Conservation (phyloP, 2,113 vertebrate species). For the Cynopterus brachyotis region DNA sequence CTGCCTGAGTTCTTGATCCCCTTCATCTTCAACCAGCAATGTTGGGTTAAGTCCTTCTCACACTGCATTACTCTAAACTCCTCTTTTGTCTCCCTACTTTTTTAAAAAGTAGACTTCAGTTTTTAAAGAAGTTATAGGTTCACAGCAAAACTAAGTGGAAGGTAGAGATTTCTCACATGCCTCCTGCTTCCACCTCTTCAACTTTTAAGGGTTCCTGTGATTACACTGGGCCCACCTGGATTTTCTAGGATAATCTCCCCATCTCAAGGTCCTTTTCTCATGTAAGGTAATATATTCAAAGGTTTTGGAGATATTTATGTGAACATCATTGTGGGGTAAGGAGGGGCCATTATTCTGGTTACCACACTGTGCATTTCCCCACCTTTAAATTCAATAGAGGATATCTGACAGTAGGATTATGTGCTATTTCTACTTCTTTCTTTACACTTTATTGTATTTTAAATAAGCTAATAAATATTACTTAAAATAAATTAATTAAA, state of each 20-base stretch:
- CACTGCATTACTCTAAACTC: background rate
- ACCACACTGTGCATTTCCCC: background rate
- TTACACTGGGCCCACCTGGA: background rate
- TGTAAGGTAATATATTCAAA: background rate
- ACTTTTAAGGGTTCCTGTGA: background rate
- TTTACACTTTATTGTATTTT: constrained; percentile 39
- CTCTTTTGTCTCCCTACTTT: background rate
- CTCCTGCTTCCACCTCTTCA: background rate
- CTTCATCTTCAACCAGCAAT: background rate
- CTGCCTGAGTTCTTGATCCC: background rate
- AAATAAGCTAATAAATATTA: constrained; percentile 27
- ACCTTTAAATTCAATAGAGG: background rate
- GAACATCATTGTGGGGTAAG: background rate
- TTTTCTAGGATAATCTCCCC: background rate
- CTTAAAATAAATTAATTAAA: constrained; percentile 49
- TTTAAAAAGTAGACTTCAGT: background rate
- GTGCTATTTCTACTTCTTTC: background rate
- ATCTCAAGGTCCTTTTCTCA: background rate
- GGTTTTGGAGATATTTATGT: background rate
- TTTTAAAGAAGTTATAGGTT: background rate
- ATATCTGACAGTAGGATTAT: background rate
- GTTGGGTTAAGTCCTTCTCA: background rate
- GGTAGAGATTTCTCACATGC: background rate
- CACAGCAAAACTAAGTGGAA: background rate
- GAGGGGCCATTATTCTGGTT: background rate